Base-by-base conservation (phyloP, 2,888 invertebrate genomes). In the Agrochola macilenta region DNA sequence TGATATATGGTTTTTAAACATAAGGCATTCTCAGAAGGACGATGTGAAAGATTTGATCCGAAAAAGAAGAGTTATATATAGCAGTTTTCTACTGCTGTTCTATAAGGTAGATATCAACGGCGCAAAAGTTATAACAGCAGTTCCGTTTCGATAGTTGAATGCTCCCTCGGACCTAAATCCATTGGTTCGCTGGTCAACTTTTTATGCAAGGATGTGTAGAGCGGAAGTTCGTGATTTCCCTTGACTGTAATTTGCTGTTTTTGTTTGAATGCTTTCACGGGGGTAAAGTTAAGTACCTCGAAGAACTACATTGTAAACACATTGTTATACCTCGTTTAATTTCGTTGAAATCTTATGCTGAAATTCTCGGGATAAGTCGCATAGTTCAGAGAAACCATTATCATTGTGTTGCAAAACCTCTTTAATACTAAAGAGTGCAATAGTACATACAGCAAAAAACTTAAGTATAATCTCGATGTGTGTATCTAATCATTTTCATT, bases 151-250 rank as follows among this genome's bases (percentile, higher is more conserved):
- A 76, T 70, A 75, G 60, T 65, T 64, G 26, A 30, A 80, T 63
- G 74, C 58, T 76, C 73, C 78, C 74, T 76, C 74, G 57, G 52
- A 74, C 75, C 49, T 71, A 73, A 74, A 76, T 64, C 11, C 69
- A 74, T 63, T 78, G 73, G 66, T 72, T 54, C 26, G 14, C 70
- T 73, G 71, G 68, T 63, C 61, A 72, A 71, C 26, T 78, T 74
- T 85, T 85, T 85, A 74, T 83, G 78, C 83, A 86, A 86, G 78
- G 75, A 83, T 80, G 70, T 82, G 83, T 72, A 76, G 20, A 71
- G 43, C 20, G 82, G 74, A 82, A 61, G 60, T 74, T 35, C 5
- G 73, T 69, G 57, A 72, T 70, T 76, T 70, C 64, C 83, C 64
- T 70, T 76, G 17, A 73, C 71, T 60, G 43, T 60, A 65, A 74